Base-by-base conservation (phyloP, 2,888 invertebrate species). In the Pheosia gnoma region DNA sequence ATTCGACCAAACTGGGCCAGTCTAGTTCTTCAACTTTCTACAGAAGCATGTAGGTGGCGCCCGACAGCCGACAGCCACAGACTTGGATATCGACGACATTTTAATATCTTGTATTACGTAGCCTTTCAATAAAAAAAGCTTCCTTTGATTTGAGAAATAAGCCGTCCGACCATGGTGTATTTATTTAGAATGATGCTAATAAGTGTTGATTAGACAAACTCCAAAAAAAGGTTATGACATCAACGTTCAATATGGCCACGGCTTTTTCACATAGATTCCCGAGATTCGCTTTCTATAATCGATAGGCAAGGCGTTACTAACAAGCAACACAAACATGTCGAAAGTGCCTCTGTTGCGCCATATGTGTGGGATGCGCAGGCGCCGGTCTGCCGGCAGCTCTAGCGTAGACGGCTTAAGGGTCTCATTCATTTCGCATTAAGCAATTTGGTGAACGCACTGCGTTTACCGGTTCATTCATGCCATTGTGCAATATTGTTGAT, bases 11-110 rank as follows among this genome's bases (percentile, higher is more conserved):
- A 86, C 85, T 84, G 79, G 86, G 84, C 81, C 83, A 85, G 79
- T 89, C 90, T 88, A 91, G 90, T 91, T 91, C 86, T 84, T 87
- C 90, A 89, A 91, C 93, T 93, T 93, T 93, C 93, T 92, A 91
- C 86, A 73, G 80, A 80, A 80, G 82, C 81, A 82, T 79, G 88
- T 89, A 84, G 85, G 84, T 84, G 87, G 85, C 83, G 82, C 80
- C 81, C 72, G 82, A 63, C 74, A 69, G 81, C 77, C 85, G 86
- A 84, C 85, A 82, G 83, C 80, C 80, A 76, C 72, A 79, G 75
- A 81, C 80, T 75, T 68, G 78, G 76, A 66, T 66, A 66, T 68
- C 71, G 73, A 64, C 75, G 83, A 83, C 80, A 81, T 72, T 81
- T 83, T 82, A 77, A 82, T 71, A 64, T 25, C 25, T 1, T 1